Base-by-base conservation (phyloP, 2,797 vertebrate genomes). In the Hipposideros larvatus region DNA sequence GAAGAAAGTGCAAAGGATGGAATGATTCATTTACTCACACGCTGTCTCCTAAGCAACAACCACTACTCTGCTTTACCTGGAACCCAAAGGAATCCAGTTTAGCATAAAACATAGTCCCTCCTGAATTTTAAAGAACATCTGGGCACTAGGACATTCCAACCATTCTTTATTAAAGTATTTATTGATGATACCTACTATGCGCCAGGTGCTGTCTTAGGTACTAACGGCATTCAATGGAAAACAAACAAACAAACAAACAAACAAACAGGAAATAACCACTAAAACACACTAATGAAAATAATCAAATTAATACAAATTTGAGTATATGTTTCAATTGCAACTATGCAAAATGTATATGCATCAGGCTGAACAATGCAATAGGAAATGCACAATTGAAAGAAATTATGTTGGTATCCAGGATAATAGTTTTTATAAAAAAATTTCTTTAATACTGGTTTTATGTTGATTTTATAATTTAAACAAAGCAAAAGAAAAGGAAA, bases 111-210 rank as follows among this genome's bases (percentile, higher is more conserved):
- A 87, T 53, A 34, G 61, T 34, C 41, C n/a, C 74, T 53, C n/a
- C 37, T 63, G 53, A 48, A 28, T 92, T 91, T 68, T 66, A 31
- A 86, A 90, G 75, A 95, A 75, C 18, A 31, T 53, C 9, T 80
- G 48, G 77, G 22, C 19, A 83, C 34, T 68, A 51, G 61, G 78
- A 88, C 6, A 57, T 68, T 84, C 43, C 61, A 77, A 16, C 5
- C 6, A 61, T 57, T 15, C 43, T 96, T 94, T 75, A 83, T 57
- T 63, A 88, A 94, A 71, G 80, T 73, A 87, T 91, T 84, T 87
- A 84, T 87, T 82, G 82, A 59, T 65, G n/a, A 71, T 31, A 66
- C 53, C 24, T 75, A 28, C 11, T 73, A 51, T 80, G 21, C 66
- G 22, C 11, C 34, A 43, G 22, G 24, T 24, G 73, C 15, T 90